Base-by-base conservation (phyloP, 2,888 invertebrate genomes). In the Plutella xylostella region DNA sequence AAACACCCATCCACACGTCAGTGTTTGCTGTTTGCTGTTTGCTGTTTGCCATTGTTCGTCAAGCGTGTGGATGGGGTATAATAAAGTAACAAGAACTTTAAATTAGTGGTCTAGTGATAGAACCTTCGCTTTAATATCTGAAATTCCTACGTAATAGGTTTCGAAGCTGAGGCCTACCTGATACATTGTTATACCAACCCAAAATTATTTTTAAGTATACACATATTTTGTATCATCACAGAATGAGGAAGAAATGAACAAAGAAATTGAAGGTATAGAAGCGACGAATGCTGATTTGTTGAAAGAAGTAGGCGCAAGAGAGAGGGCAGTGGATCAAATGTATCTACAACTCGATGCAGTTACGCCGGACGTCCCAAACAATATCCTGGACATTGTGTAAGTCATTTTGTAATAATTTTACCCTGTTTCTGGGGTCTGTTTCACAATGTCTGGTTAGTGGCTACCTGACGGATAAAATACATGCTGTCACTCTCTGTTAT, bases 321-420 rank as follows among this genome's bases (percentile, higher is more conserved):
- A 61, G 49, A 47, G 43, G n/a, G 47, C 55, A 28, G 58, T 67
- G 28, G 55, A 60, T 41, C 58, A 63, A 45, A 42, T 73, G 45
- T 62, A 57, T 43, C 44, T 45, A 20, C 50, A 61, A 45, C 51
- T 67, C 4, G 56, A 58, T 6, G 45, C 43, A 6, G 47, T 70
- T 17, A 43, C 48, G 11, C 55, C 65, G 1, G 48, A 53, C 5
- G 50, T 75, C 6, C 69, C 74, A 2, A 66, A 64, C 38, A 54
- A 72, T 39, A 43, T 75, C n/a, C 57, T 68, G 3, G 47, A 45
- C 12, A 57, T 60, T 37, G 46, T 69, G 77, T 77, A 51, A 61
- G 63, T 7, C 11, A 12, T 22, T 37, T 48, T 1, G 15, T 1
- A 37, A 20, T 18, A 3, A 18, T 28, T 31, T 9, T 19, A 9